Percentiles rank a stretch among this genome's conserved stretches.
Conservation (phyloP, 2,888 invertebrate genomes). For the Entomobrya proxima region DNA sequence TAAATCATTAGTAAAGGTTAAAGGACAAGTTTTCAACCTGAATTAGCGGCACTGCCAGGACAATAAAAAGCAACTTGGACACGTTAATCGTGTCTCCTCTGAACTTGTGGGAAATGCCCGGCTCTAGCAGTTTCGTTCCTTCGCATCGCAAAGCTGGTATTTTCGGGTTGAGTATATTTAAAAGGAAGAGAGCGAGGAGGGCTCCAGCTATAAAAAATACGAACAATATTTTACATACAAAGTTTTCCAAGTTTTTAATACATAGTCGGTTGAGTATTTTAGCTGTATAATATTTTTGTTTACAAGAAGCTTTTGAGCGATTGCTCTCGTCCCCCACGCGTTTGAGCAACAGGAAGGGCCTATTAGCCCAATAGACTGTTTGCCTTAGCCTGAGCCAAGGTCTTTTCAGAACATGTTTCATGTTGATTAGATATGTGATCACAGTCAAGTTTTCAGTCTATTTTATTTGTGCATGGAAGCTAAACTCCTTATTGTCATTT, state of each 20-base stretch:
- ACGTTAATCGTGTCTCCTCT: slow-evolving; percentile 84
- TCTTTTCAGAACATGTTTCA: slow-evolving; percentile 12
- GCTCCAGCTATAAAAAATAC: slow-evolving; percentile 63
- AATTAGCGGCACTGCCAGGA: slow-evolving; percentile 81
- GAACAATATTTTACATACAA: not conserved
- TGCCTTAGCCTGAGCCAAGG: slow-evolving; percentile 63
- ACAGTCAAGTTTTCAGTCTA: no score
- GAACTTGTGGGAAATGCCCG: slow-evolving; percentile 83
- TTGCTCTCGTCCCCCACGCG: slow-evolving; percentile 21
- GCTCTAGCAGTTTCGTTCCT: slow-evolving; percentile 80
- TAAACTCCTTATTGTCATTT: no score
- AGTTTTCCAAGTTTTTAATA: not conserved
- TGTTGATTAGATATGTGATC: not conserved
- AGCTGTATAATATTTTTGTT: no score
- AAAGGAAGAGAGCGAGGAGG: slow-evolving; percentile 62
- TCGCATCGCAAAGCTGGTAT: slow-evolving; percentile 72
- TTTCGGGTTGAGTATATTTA: slow-evolving; percentile 71
- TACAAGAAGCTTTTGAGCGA: slow-evolving; percentile 24
- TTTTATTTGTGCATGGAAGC: no score
- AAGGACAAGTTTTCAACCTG: no score
- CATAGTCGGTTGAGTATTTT: no score
- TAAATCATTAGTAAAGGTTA: no score
- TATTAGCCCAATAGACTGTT: slow-evolving; percentile 62
- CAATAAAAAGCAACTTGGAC: slow-evolving; percentile 80
- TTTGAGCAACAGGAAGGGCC: slow-evolving; percentile 60